These are phyloP conservation scores for Drosophila pseudoananassae DNA, from an alignment of 1,140 invertebrate species.

Conservation along the genomic window DNA sequence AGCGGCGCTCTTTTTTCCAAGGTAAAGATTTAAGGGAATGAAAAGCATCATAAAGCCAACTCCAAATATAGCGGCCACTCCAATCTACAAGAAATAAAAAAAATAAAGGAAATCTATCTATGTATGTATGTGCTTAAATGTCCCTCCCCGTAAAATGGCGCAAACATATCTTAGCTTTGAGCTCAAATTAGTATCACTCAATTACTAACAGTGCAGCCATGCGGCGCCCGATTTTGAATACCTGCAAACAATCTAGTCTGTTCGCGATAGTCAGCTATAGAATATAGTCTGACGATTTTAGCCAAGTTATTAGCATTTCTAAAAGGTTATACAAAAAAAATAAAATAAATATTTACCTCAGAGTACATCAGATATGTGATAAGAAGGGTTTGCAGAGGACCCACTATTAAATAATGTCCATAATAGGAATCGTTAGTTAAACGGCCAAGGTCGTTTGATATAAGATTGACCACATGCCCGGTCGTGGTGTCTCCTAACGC, in stretches of 20 bases:
- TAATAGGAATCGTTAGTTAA: slow-evolving; percentile 89
- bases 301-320: no score
- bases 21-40: slow-evolving; percentile 92
- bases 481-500: slow-evolving; percentile 91
- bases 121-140: no score
- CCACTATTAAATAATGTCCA: slow-evolving; percentile 91
- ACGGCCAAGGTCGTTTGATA: slow-evolving; percentile 94
- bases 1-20: slow-evolving; percentile 89
- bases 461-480: slow-evolving; percentile 95
- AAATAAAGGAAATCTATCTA: no score
- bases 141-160: no score
- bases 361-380: slow-evolving; percentile 91
- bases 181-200: no score
- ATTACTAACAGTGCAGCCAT: no score
- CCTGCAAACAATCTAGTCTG: no score
- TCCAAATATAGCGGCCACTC: slow-evolving; percentile 90
- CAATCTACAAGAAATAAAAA: slow-evolving; percentile 85
- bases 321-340: background rate
- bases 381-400: slow-evolving; percentile 91
- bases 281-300: no score
- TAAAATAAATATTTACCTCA: slow-evolving; percentile 72
- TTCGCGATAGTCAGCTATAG: no score
- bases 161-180: no score
- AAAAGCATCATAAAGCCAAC: slow-evolving; percentile 91
- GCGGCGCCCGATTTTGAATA: no score